These are phyloP conservation scores for Torymus texanus DNA, from an alignment of 2,888 invertebrate species.

Conservation along the genomic window DNA sequence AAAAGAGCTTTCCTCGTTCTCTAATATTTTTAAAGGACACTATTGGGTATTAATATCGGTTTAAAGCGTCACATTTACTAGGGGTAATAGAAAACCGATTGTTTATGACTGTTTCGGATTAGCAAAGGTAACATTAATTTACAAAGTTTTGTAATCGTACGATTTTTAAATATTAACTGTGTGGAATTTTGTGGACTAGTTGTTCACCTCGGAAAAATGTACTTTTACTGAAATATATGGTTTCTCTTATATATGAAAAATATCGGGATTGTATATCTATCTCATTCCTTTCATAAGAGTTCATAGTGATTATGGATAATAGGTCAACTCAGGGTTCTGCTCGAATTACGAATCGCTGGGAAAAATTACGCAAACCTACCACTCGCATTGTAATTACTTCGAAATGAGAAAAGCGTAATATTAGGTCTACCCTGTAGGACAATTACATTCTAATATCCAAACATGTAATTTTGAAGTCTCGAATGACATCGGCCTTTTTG, in stretches of 20 bases:
- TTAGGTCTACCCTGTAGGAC: constrained; percentile 43
- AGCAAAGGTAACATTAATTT: too few relatives aligned
- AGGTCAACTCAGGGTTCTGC: constrained; percentile 37
- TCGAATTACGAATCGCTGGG: constrained; percentile 37
- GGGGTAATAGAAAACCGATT: too few relatives aligned
- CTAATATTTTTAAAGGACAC: constrained; percentile 18
- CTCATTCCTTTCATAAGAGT: constrained; percentile 27
- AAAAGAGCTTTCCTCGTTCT: constrained; percentile 16
- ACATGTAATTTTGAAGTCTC: constrained; percentile 40
- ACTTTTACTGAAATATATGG: neutral
- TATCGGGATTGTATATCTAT: constrained; percentile 1
- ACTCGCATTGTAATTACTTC: constrained; percentile 45
- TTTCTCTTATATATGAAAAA: neutral
- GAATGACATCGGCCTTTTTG: constrained; percentile 37
- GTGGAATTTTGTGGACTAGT: too few relatives aligned
- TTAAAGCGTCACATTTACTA: neutral
- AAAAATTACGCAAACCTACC: constrained; percentile 40
- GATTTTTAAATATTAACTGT: too few relatives aligned
- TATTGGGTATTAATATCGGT: neutral
- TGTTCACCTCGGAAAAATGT: too few relatives aligned
- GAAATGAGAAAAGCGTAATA: constrained; percentile 55
- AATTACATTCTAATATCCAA: constrained; percentile 45
- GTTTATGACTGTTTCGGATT: too few relatives aligned
- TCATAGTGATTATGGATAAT: constrained; percentile 33
- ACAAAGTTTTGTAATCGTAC: too few relatives aligned